A percentile compares a stretch with the other conserved stretches of the same genome.
Conservation (phyloP, 2,888 invertebrate species). For the Sinotaia quadrata region DNA sequence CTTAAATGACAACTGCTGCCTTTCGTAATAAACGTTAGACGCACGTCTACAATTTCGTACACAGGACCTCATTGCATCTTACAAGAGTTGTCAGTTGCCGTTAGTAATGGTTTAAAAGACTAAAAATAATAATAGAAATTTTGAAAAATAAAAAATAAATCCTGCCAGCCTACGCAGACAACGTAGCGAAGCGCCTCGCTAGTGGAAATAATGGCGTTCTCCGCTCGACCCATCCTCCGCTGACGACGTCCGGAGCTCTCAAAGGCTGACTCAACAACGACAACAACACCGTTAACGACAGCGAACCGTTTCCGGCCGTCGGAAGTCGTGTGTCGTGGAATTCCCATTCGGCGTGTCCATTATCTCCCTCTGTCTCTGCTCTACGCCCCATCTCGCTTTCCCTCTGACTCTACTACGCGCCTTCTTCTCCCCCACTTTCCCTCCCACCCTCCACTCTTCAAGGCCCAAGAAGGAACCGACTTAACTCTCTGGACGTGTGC, state of each 20-base stretch:
- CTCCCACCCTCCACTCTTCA: not conserved
- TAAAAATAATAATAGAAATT: no score
- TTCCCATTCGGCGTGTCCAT: not conserved
- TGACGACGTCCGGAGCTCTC: constrained; percentile 23
- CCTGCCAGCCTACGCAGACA: no score
- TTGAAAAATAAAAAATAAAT: no score
- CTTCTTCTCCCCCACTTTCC: not conserved
- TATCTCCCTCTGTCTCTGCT: not conserved
- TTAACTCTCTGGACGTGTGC: not conserved
- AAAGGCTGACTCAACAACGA: constrained; percentile 24
- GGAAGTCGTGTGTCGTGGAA: constrained; percentile 19
- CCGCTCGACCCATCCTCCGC: constrained; percentile 23
- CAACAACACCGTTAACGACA: constrained; percentile 18
- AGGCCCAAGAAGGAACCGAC: not conserved
- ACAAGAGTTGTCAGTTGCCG: no score
- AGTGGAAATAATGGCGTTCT: no score
- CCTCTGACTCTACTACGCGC: not conserved
- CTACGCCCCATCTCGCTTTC: not conserved
- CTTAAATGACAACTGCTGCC: no score
- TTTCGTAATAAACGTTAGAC: no score
- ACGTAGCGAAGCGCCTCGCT: no score
- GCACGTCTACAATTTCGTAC: no score
- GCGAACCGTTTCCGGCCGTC: constrained; percentile 8
- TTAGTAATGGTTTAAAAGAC: no score
- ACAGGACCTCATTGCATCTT: no score